Evolutionary conservation across 1,140 invertebrate species (phyloP), one percentile per base, ranked within the genome.

Genomic region (Drosophila sulfurigaster): DNA sequence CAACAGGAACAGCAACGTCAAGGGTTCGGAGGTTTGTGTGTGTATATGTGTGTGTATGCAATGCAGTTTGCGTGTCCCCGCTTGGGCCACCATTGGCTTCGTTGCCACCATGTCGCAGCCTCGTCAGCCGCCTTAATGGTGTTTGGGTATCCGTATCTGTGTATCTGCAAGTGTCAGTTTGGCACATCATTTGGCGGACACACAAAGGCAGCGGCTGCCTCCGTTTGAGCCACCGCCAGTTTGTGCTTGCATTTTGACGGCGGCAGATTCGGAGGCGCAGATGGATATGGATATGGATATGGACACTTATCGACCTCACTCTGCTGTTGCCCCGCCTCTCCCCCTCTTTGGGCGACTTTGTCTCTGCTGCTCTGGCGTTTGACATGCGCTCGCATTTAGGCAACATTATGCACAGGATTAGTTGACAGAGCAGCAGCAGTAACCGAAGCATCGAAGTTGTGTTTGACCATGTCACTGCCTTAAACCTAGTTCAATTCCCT

Each of bases 391-490:
- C 75, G 75, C 75, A 89, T 89, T 89, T 89, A 79, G 79, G 86
- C 81, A 89, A 86, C 81, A 89, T 81, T 89, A 86, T 89, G 85
- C 81, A 76, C 56, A 73, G 85, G 81, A 83, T 90, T 89, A 89
- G 72, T 69, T 71, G 71, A 77, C 76, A 75, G 60, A 62, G 43
- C 16, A 15, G 11, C 35, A 59, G 52, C n/a, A 15, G 28, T 15
- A 46, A 25, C 20, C 20, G 3, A 25, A 25, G 15, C 28, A 43
- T 5, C 35, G 1, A 30, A 11, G 11, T 52, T 25, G 15, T 41
- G 32, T 41, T 60, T n/a, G 56, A 28, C 45, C 54, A 38, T 30
- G 32, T 41, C 38, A 45, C n/a, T 43, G 41, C 58, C 65, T 32
- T 30, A 57, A 64, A 20, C 64, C 15, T 30, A 49, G 11, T 46